Conservation (phyloP, 2,888 invertebrate genomes). For the Callimorpha dominula region DNA sequence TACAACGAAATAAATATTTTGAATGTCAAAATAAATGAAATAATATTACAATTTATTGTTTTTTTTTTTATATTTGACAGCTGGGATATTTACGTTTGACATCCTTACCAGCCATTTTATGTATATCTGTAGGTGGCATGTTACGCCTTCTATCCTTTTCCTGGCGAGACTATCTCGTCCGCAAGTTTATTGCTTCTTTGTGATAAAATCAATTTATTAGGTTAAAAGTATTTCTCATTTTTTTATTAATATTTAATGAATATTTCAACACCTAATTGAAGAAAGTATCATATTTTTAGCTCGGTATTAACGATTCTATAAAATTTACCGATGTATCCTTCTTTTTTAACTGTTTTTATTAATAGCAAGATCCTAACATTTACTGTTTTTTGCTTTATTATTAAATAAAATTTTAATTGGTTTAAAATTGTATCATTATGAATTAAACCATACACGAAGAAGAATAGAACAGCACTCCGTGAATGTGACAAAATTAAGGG, state of each 20-base stretch:
- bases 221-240: slow-evolving; percentile 16
- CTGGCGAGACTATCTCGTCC: slow-evolving; percentile 22
- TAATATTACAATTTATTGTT: slow-evolving; percentile 31
- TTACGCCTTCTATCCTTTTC: slow-evolving; percentile 21
- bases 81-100: slow-evolving; percentile 43
- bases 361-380: no score
- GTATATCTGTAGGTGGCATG: slow-evolving; percentile 34
- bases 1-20: slow-evolving; percentile 35
- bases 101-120: slow-evolving; percentile 49
- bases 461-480: no score
- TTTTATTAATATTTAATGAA: background rate
- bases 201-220: slow-evolving; percentile 15
- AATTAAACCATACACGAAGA: no score
- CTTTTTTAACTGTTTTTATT: no score
- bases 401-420: no score
- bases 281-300: background rate
- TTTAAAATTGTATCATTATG: no score
- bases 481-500: no score
- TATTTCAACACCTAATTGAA: background rate
- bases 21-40: slow-evolving; percentile 37
- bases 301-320: no score
- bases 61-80: slow-evolving; percentile 35
- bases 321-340: no score
- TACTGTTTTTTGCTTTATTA: no score
- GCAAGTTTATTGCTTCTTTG: slow-evolving; percentile 28